Evolutionary conservation across 37 sponge, comb jelly and placozoan species (phyloP).

Genomic region (Dysidea cf. avara): DNA sequence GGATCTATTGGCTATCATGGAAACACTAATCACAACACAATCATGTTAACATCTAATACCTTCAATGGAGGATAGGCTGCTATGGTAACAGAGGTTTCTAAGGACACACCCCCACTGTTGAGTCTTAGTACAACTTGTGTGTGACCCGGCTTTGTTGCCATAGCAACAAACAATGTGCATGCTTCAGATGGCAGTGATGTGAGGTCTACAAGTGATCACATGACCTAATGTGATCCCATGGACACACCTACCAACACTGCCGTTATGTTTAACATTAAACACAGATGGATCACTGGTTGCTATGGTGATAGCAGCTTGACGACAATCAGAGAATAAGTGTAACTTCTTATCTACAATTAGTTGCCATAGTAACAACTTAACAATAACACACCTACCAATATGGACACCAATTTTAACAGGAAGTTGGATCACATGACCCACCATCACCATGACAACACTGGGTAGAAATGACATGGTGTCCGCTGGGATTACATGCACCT

Average conservation of each 20-base stretch:
- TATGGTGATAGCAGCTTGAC: background rate
- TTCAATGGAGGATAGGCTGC: conserved; percentile 70
- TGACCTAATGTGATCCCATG: too few species aligned
- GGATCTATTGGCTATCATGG: conserved; percentile 48
- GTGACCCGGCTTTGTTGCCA: conserved; percentile 56
- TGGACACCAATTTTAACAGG: too few species aligned
- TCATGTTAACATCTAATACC: conserved; percentile 13
- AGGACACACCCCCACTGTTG: conserved; percentile 7
- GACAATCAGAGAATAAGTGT: conserved; percentile 67
- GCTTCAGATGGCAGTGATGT: conserved; percentile 40
- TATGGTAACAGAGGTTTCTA: conserved; percentile 66
- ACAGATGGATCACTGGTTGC: conserved; percentile 29
- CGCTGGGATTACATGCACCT: conserved; percentile 80
- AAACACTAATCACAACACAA: background rate
- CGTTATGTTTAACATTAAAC: too few species aligned
- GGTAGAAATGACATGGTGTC: conserved; percentile 66
- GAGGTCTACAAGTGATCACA: too few species aligned
- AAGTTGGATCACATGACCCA: conserved; percentile 52
- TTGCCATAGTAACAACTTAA: conserved; percentile 27
- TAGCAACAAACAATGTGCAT: conserved; percentile 47
- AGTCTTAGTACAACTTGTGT: conserved; percentile 49
- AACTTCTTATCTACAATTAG: too few species aligned
- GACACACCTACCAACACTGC: background rate
- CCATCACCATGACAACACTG: conserved; percentile 61
- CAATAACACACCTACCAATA: too few species aligned